These are phyloP conservation scores for Saccostrea cuccullata DNA, from an alignment of 1,140 invertebrate genomes.

Conservation along the genomic window DNA sequence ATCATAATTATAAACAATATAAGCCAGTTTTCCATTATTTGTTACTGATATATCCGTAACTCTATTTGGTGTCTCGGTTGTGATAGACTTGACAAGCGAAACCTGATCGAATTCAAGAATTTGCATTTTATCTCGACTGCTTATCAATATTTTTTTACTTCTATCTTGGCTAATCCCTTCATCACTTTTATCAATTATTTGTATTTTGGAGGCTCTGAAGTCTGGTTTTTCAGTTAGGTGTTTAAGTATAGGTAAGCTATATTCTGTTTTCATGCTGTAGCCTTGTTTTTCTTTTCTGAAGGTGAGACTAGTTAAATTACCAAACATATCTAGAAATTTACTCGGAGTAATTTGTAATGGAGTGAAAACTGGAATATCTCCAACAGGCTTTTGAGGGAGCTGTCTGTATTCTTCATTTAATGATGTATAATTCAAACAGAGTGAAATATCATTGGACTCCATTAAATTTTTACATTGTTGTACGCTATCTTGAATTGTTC, in stretches of 20 bases:
- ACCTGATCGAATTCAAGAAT: neutral
- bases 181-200: too few relatives aligned
- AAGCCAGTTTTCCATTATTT: neutral
- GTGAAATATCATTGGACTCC: neutral
- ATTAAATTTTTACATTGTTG: neutral
- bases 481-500: neutral
- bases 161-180: too few relatives aligned
- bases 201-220: too few relatives aligned
- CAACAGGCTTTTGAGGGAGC: neutral
- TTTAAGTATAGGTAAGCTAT: neutral
- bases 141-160: neutral
- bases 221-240: neutral
- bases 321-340: neutral
- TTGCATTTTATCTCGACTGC: neutral
- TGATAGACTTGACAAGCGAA: neutral
- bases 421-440: neutral
- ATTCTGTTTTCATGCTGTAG: neutral
- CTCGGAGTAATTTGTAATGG: neutral
- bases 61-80: neutral
- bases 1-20: neutral
- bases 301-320: neutral
- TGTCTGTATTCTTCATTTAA: neutral
- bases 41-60: neutral
- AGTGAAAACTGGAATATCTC: neutral
- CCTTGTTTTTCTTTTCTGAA: neutral